Conservation (phyloP, 2,888 invertebrate species). For the Metellina segmentata region DNA sequence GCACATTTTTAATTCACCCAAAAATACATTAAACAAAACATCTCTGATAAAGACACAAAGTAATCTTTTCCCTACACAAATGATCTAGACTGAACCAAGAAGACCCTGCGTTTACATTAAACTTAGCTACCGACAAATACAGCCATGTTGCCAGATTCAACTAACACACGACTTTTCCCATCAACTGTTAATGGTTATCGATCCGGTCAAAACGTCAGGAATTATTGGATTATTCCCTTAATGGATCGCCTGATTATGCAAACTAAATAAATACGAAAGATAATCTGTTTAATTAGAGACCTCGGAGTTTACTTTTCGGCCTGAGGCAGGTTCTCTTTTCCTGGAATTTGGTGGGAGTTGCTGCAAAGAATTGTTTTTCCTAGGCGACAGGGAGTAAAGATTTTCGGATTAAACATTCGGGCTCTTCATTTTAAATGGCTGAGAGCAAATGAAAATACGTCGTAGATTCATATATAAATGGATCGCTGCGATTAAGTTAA, state of each 20-base stretch:
- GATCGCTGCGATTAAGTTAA: too few species aligned
- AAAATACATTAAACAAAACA: too few species aligned
- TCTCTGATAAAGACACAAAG: too few species aligned
- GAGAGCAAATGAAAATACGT: too few species aligned
- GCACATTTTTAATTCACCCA: too few species aligned
- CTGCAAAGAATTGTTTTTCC: neutral
- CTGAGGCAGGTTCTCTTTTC: neutral
- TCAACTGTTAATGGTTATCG: conserved; percentile 32
- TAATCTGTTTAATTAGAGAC: conserved; percentile 51
- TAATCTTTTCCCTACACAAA: too few species aligned
- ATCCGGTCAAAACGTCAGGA: conserved; percentile 46
- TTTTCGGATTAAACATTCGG: neutral
- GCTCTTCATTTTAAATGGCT: neutral
- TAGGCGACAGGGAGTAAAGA: neutral
- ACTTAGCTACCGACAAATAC: neutral
- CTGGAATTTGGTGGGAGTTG: neutral
- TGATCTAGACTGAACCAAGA: neutral
- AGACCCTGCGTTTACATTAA: neutral
- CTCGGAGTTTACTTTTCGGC: neutral
- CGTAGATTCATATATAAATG: too few species aligned
- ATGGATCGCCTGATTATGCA: conserved; percentile 48
- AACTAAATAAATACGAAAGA: conserved; percentile 37
- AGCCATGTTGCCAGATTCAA: conserved; percentile 28
- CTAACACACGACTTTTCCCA: conserved; percentile 9
- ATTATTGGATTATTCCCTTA: conserved; percentile 53